These are phyloP conservation scores for Oppia nitens DNA, from an alignment of 1,140 invertebrate genomes.

Conservation along the genomic window DNA sequence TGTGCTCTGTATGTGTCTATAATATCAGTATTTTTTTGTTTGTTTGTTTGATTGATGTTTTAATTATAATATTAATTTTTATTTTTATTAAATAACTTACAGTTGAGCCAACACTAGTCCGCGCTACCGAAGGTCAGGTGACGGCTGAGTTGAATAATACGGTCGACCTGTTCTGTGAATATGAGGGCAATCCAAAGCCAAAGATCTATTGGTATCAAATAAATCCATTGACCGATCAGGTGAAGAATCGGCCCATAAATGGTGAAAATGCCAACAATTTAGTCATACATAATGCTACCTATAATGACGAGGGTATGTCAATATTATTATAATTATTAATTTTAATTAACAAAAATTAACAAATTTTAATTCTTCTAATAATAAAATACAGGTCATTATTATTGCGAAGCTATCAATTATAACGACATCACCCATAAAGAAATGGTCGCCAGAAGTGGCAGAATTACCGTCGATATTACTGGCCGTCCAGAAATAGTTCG, in stretches of 20 bases:
- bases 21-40: too few relatives aligned
- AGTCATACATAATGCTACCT: conserved; percentile 1
- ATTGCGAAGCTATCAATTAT: conserved; percentile 18
- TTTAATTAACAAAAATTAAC: too few relatives aligned
- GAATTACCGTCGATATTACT: conserved; percentile 20
- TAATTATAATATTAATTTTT: too few relatives aligned
- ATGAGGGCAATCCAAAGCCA: conserved; percentile 14
- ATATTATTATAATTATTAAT: too few relatives aligned
- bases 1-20: conserved; percentile 13
- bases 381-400: conserved; percentile 20
- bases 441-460: conserved; percentile 16
- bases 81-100: background rate
- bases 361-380: too few relatives aligned
- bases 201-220: conserved; percentile 11
- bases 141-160: background rate
- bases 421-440: conserved; percentile 20
- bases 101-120: conserved; percentile 1
- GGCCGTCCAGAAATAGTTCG: conserved; percentile 11
- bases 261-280: background rate
- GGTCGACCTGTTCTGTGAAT: conserved; percentile 2
- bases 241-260: background rate
- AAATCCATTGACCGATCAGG: conserved; percentile 1
- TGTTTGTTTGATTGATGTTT: too few relatives aligned
- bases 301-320: conserved; percentile 9
- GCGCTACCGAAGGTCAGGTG: background rate